Evolutionary conservation across 2,113 vertebrate species (phyloP), one percentile per base, ranked within the genome.

Genomic region (Odocoileus hemionus): DNA sequence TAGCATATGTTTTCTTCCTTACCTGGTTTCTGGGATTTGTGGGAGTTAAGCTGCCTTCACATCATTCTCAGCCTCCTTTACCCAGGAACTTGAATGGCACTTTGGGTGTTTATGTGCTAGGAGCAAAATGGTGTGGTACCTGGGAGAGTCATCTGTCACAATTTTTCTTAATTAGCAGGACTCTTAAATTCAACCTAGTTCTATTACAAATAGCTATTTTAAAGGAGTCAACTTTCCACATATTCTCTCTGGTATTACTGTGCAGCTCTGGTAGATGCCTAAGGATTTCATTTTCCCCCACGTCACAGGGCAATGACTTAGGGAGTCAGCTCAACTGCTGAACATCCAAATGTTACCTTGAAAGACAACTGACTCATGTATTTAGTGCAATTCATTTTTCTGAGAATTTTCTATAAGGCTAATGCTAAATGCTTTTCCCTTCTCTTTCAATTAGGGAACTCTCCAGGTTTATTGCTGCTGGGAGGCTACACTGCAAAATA

Each of bases 401-500:
- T 55, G 50, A 84, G 54, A 64, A 7, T 67, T 78, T 2, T 55
- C 36, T 15, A 0, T 36, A 70, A 89, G 17, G 30, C 67, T 86
- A 28, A 94, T n/a, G 57, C 30, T 82, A 50, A 94, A 74, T 3
- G 8, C 50, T 87, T 78, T 47, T n/a, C 21, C 43, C 85, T 30
- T 52, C 30, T 82, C 50, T 92, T 94, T 55, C 28, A 84, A 89
- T 55, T 96, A 99, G 99, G 99, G 99, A 99, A 97, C 99, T 99
- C 78, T 99, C 99, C 61, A 99, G 99, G 96, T 99, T 99, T 98
- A 99, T 99, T 89, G 99, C 99, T 74, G 99, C 99, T 64, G 99
- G 99, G 14, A 99, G 99, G 91, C 99, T 99, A 86, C 99, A 99
- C 98, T 99, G 99, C 99, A 99, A 99, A 99, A 99, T 99, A 89